Conservation (phyloP, 2,888 invertebrate genomes). For the Phaedon cochleariae region DNA sequence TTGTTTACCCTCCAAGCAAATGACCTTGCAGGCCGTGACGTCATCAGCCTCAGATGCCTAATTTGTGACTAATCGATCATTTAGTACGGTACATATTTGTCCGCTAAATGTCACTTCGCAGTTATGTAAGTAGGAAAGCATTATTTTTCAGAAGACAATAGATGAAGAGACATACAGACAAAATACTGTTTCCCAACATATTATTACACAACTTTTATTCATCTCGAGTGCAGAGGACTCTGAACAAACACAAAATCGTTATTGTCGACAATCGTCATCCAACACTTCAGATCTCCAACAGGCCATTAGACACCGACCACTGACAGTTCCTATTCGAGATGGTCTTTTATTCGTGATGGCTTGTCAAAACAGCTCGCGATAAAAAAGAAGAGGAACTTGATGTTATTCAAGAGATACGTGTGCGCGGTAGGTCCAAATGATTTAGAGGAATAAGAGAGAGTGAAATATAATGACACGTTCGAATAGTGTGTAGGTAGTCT, state of each 20-base stretch:
- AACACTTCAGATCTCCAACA: not conserved
- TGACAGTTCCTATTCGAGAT: not conserved
- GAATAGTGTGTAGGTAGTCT: not conserved
- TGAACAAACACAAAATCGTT: not conserved
- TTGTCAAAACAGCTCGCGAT: slow-evolving; percentile 1
- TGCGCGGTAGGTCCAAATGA: not conserved
- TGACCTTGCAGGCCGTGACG: too few relatives aligned
- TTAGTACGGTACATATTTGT: too few relatives aligned
- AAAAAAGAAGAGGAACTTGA: not conserved
- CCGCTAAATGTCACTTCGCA: too few relatives aligned
- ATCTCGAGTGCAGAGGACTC: not conserved
- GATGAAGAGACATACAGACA: too few relatives aligned
- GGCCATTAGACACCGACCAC: not conserved
- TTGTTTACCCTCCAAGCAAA: too few relatives aligned
- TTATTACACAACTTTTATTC: too few relatives aligned
- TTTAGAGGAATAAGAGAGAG: not conserved
- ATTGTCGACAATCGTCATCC: not conserved
- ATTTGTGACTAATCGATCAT: too few relatives aligned
- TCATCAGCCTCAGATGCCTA: too few relatives aligned
- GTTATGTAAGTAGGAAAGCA: too few relatives aligned
- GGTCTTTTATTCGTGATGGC: not conserved
- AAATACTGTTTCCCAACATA: too few relatives aligned
- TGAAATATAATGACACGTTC: not conserved
- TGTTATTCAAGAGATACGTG: not conserved
- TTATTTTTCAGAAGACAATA: too few relatives aligned